phyloP scores from a whole-genome alignment of 1,140 invertebrate species.

The Drosophila gunungcola region DNA sequence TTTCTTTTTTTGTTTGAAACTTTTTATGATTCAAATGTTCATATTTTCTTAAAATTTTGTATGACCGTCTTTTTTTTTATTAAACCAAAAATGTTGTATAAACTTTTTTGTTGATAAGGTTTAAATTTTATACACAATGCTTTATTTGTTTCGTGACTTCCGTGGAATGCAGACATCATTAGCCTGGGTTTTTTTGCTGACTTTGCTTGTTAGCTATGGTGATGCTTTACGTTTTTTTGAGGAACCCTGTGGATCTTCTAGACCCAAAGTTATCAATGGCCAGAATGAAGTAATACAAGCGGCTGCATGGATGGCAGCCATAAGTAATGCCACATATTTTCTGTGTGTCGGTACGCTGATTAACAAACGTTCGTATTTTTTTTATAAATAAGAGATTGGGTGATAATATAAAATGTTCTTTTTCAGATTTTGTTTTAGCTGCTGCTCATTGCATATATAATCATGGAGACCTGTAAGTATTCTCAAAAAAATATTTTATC shows the following conservation, averaged over 20 bases:
- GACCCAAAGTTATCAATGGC: too few relatives aligned
- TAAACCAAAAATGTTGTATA: too few relatives aligned
- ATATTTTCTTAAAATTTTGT: too few relatives aligned
- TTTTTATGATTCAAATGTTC: too few relatives aligned
- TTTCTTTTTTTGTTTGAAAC: too few relatives aligned
- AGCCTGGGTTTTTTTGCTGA: background rate
- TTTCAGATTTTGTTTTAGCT: constrained; percentile 11
- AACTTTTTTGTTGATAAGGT: background rate
- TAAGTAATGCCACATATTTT: background rate
- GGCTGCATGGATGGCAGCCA: constrained; percentile 10
- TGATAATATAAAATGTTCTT: background rate
- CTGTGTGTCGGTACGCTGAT: constrained; percentile 15
- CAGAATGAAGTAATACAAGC: too few relatives aligned
- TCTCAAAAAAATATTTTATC: background rate
- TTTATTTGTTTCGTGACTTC: background rate
- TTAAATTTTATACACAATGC: background rate
- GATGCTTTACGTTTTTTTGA: background rate
- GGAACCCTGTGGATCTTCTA: background rate
- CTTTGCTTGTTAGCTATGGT: background rate
- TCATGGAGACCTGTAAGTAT: background rate
- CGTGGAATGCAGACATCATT: background rate
- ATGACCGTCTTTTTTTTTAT: too few relatives aligned
- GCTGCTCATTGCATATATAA: background rate
- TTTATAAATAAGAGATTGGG: background rate
- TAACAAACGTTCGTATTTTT: constrained; percentile 5